A percentile compares a stretch with the other conserved stretches of the same genome.
These are phyloP conservation scores for Drosophila meridionalis DNA, from an alignment of 2,888 invertebrate species.

Conservation along the genomic window DNA sequence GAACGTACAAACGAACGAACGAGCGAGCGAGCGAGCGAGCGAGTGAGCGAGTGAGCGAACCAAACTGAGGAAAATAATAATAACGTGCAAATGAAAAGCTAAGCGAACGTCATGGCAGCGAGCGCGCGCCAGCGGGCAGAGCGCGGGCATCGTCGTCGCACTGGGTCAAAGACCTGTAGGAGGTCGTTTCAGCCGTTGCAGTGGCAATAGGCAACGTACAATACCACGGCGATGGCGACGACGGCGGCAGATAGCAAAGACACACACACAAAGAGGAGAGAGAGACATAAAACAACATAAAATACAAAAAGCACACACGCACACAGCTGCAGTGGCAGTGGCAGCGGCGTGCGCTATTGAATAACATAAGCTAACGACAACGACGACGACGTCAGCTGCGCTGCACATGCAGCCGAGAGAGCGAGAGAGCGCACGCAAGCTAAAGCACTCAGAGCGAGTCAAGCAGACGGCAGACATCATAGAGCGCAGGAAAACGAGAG, in stretches of 20 bases:
- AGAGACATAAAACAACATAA: conserved; percentile 23
- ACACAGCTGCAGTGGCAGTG: conserved; percentile 19
- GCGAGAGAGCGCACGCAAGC: conserved; percentile 5
- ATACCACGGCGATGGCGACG: conserved; percentile 73
- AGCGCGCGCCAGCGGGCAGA: conserved; percentile 11
- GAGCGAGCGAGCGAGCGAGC: conserved; percentile 17
- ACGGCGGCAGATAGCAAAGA: conserved; percentile 72
- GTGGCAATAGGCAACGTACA: conserved; percentile 81
- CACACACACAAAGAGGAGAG: conserved; percentile 29
- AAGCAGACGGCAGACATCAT: conserved; percentile 19
- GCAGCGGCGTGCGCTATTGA: conserved; percentile 57
- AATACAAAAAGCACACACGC: conserved; percentile 23
- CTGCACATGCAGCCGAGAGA: conserved; percentile 57
- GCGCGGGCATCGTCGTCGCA: conserved; percentile 53
- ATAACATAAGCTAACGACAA: conserved; percentile 55
- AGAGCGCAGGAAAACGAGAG: conserved; percentile 25
- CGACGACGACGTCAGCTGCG: conserved; percentile 50
- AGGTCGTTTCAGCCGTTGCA: conserved; percentile 84
- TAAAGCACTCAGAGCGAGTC: conserved; percentile 45
- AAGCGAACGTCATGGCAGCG: conserved; percentile 33
- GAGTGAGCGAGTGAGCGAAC: conserved; percentile 33
- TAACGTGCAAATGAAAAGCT: conserved; percentile 71
- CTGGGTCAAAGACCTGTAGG: conserved; percentile 85
- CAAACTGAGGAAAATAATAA: conserved; percentile 58
- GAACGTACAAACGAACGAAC: neutral